Percentiles rank a stretch among this genome's conserved stretches.
Conservation (phyloP, 2,797 vertebrate species). For the Hipposideros larvatus region DNA sequence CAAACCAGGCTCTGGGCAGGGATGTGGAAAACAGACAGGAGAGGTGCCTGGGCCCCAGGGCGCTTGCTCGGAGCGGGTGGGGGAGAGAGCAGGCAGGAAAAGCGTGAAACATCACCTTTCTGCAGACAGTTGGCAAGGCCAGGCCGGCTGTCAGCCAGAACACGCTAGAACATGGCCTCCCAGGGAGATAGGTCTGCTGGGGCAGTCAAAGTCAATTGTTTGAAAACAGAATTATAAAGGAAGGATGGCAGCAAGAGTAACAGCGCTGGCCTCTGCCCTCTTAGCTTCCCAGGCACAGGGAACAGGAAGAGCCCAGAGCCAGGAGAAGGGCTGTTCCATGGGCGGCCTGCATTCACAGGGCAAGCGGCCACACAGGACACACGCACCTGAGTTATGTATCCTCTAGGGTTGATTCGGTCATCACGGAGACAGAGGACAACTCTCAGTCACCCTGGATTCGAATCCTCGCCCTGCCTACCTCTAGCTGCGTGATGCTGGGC, state of each 20-base stretch:
- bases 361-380: not conserved
- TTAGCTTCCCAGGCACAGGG: fast-evolving
- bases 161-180: constrained; percentile 64
- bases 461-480: not conserved
- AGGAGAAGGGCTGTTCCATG: fast-evolving
- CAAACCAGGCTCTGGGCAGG: not conserved
- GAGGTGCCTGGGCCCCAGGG: constrained; percentile 43
- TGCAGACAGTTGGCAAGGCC: constrained; percentile 64
- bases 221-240: constrained; percentile 79
- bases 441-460: not conserved
- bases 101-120: constrained; percentile 78
- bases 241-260: constrained; percentile 76
- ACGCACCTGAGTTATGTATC: not conserved
- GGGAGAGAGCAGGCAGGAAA: constrained; percentile 68
- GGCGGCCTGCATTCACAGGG: fast-evolving
- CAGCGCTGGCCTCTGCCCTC: not conserved
- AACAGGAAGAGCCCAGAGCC: fast-evolving
- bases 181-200: not conserved
- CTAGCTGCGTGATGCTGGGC: not conserved
- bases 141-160: constrained; percentile 73
- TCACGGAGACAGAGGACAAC: not conserved
- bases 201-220: constrained; percentile 72
- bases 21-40: constrained; percentile 57
- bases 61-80: fast-evolving
- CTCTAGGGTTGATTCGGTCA: not conserved